Percentiles rank a stretch among this genome's conserved stretches.
Evolutionary conservation across 2,797 vertebrate species (phyloP).

Genomic region (Sebastes paucispinis): DNA sequence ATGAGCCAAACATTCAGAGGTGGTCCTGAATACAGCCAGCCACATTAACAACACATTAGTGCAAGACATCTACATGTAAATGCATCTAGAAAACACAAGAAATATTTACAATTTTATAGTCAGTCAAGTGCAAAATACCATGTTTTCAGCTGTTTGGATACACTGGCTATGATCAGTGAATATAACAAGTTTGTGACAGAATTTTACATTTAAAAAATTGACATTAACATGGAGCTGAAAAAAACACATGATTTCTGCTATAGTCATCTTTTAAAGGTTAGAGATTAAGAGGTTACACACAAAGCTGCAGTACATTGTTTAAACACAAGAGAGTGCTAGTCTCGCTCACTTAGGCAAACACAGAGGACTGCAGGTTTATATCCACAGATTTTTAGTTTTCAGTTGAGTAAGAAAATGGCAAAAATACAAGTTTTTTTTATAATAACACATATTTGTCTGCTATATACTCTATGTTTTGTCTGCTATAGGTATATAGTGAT

Average conservation of each 20-base stretch:
- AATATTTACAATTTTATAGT: neutral
- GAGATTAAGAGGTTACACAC: neutral
- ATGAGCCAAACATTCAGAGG: neutral
- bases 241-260: neutral
- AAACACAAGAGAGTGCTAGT: neutral
- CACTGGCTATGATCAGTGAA: neutral
- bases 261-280: neutral
- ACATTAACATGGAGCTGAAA: neutral
- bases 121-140: neutral
- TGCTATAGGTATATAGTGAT: neutral
- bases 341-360: neutral
- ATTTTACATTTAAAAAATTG: neutral
- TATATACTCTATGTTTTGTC: neutral
- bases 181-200: neutral
- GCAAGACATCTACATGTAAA: neutral
- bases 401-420: neutral
- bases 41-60: neutral
- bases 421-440: neutral
- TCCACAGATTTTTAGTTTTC: neutral
- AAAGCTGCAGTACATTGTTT: neutral
- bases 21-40: neutral
- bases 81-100: neutral
- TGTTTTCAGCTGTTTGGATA: neutral
- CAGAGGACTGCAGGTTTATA: neutral
- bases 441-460: neutral